Conservation (phyloP, 2,797 vertebrate genomes). For the Adrianichthys oophorus region DNA sequence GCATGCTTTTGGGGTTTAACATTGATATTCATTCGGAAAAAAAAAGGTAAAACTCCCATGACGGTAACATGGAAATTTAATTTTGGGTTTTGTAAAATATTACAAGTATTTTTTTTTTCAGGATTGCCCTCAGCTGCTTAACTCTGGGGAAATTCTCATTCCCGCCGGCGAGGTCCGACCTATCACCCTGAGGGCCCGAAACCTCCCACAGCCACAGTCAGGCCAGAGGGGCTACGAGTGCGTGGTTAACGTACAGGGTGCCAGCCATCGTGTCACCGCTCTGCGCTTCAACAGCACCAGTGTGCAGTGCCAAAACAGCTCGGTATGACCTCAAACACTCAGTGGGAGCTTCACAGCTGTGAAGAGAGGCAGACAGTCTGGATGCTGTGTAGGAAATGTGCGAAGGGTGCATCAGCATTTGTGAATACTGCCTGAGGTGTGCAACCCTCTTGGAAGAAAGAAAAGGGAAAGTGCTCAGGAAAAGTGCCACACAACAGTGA, state of each 20-base stretch:
- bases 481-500: conserved; percentile 14
- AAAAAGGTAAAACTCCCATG: no score
- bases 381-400: conserved; percentile 52
- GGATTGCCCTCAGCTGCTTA: conserved; percentile 94
- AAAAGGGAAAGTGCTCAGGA: conserved; percentile 21
- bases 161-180: conserved; percentile 92
- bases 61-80: no score
- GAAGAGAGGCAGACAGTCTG: conserved; percentile 53
- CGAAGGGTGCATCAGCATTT: conserved; percentile 49
- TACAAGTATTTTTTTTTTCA: conserved; percentile 38
- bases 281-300: conserved; percentile 99
- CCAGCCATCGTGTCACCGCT: conserved; percentile 87
- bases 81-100: no score
- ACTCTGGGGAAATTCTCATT: conserved; percentile 89
- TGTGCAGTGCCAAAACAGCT: conserved; percentile 98
- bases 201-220: conserved; percentile 94
- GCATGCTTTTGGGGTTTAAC: not conserved
- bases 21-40: not conserved
- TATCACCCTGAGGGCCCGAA: conserved; percentile 89
- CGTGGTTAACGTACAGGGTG: conserved; percentile 87
- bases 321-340: conserved; percentile 80
- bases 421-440: conserved; percentile 43
- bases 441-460: conserved; percentile 29
- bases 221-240: conserved; percentile 96
- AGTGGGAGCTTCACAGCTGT: conserved; percentile 58